Evolutionary conservation across 2,113 vertebrate species (phyloP), one percentile per base, ranked within the genome.

Genomic region (Phalacrocorax pelagicus): DNA sequence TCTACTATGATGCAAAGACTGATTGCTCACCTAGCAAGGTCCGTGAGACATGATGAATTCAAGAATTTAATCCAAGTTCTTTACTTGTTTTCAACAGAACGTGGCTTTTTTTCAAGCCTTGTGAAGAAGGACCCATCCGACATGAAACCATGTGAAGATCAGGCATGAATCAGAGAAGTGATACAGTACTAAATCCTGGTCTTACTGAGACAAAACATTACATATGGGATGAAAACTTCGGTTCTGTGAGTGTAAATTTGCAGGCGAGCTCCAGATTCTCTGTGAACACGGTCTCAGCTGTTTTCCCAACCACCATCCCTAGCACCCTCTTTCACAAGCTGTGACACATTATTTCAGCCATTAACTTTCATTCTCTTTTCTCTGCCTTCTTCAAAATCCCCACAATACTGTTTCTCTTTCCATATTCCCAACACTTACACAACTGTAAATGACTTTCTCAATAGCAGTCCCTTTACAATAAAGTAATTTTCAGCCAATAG

Each of bases 71-170:
- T 74, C 55, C 73, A 72, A 75, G 58, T 26, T 79, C 70, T 46
- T 67, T 73, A 83, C 34, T 91, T 94, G 49, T 72, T 93, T 94
- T 90, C 69, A 85, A 97, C 94, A 98, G 98, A 98, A 87, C 97
- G 95, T 66, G 97, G 96, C 72, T 87, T 88, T 92, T 92, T 94
- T 69, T 15, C 65, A 15, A 12, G 5, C 71, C 90, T 97, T 27
- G 74, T 98, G 93, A 98, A 98, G 94, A 98, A 95, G 1, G 98
- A 98, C 54, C 96, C 97, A 18, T 97, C 95, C 19, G 96, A 98
- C 1, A 81, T 98, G 86, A 90, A 96, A 47, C 96, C 97, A 4
- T 98, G 98, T 66, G 94, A 91, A 84, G 75, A 86, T 2, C 18
- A 34, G 83, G 49, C 34, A 7, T 86, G 46, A 94, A 94, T 29